Conservation (phyloP, 1,140 invertebrate genomes). For the Zaprionus gabonicus region DNA sequence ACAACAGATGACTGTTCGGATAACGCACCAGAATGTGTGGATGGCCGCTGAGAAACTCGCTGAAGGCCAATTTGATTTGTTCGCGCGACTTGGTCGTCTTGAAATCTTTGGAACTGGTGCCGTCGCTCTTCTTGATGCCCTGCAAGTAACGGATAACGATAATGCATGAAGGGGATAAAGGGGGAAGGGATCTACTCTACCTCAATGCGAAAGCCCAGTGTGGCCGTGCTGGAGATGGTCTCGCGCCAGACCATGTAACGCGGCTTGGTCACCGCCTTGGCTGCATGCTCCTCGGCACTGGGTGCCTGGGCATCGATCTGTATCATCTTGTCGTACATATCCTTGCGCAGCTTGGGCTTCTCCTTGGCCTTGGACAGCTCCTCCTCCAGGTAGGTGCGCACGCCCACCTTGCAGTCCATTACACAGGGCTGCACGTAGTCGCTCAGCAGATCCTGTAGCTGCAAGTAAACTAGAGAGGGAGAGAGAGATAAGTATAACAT, state of each 20-base stretch:
- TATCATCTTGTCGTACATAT: conserved; percentile 99
- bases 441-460: conserved; percentile 96
- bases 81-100: conserved; percentile 96
- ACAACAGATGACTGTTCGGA: neutral
- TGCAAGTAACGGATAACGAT: conserved; percentile 21
- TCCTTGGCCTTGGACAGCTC: conserved; percentile 97
- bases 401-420: conserved; percentile 98
- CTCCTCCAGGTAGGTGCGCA: conserved; percentile 97
- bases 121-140: conserved; percentile 95
- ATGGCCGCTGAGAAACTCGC: conserved; percentile 92
- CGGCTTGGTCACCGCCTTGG: conserved; percentile 97
- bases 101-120: conserved; percentile 96
- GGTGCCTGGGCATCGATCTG: conserved; percentile 96
- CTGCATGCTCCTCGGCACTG: conserved; percentile 93
- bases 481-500: conserved; percentile 21
- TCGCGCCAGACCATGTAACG: conserved; percentile 99
- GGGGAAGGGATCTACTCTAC: conserved; percentile 26
- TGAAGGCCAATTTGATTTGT: conserved; percentile 92
- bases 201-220: conserved; percentile 97
- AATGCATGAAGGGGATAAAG: neutral
- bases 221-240: conserved; percentile 97
- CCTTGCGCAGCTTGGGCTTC: conserved; percentile 96
- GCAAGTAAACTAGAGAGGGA: conserved; percentile 88
- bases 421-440: conserved; percentile 96
- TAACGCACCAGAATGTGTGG: conserved; percentile 90